These are phyloP conservation scores for Ploceus nigricollis DNA, from an alignment of 2,113 vertebrate species.

Conservation along the genomic window DNA sequence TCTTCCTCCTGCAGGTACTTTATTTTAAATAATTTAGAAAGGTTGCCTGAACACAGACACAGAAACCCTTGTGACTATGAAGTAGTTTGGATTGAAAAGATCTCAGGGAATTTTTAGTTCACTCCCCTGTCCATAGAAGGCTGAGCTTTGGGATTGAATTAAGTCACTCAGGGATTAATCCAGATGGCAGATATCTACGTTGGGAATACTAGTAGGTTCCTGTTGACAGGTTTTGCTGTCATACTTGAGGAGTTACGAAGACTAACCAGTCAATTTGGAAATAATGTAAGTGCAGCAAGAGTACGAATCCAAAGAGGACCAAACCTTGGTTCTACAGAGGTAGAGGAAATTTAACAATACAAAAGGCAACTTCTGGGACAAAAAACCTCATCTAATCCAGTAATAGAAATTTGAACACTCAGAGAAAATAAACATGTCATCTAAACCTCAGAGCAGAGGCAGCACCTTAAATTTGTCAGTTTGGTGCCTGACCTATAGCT, in stretches of 20 bases:
- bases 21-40: background rate
- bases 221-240: background rate
- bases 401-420: background rate
- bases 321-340: background rate
- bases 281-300: background rate
- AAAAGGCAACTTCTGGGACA: background rate
- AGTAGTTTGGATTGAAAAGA: background rate
- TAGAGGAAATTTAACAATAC: background rate
- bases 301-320: background rate
- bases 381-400: background rate
- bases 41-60: background rate
- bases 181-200: fast-evolving
- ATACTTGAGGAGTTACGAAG: background rate
- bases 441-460: background rate
- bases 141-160: background rate
- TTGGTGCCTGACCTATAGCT: background rate
- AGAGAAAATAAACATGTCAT: background rate
- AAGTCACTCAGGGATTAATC: background rate
- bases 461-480: background rate
- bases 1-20: background rate
- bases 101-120: background rate
- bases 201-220: background rate
- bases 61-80: background rate
- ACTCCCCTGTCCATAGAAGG: background rate
- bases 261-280: background rate